Percentiles rank a stretch among this genome's conserved stretches.
Conservation (phyloP, 2,113 vertebrate genomes). For the Sinocyclocheilus grahami region DNA sequence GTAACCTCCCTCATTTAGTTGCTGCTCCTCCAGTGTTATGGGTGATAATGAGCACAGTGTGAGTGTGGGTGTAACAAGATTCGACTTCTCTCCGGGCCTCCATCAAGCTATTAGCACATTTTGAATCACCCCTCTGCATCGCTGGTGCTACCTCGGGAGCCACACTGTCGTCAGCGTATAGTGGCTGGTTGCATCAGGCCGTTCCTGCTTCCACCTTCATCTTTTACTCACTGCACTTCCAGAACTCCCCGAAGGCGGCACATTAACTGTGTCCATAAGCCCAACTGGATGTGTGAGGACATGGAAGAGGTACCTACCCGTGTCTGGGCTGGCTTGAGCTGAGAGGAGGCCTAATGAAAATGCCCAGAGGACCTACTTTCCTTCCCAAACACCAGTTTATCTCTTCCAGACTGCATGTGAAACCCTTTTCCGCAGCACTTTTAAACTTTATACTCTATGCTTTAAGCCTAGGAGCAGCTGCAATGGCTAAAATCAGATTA, state of each 20-base stretch:
- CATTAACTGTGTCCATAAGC: conserved; percentile 32
- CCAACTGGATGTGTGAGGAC: conserved; percentile 21
- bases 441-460: background rate
- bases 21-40: conserved; percentile 5
- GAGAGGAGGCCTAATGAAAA: conserved; percentile 26
- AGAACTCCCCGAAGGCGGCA: conserved; percentile 10
- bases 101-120: conserved; percentile 46
- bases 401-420: background rate
- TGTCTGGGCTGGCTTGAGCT: conserved; percentile 18
- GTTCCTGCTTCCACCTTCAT: conserved; percentile 28
- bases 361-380: conserved; percentile 13
- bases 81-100: conserved; percentile 11
- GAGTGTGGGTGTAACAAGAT: conserved; percentile 37
- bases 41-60: conserved; percentile 47
- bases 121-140: conserved; percentile 31
- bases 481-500: background rate
- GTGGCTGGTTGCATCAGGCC: background rate
- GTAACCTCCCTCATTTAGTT: conserved; percentile 1
- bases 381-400: conserved; percentile 30
- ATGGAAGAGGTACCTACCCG: background rate
- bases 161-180: background rate
- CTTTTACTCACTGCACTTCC: conserved; percentile 28
- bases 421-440: background rate
- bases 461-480: background rate
- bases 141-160: conserved; percentile 9